These are phyloP conservation scores for Xestia sexstrigata DNA, from an alignment of 2,888 invertebrate genomes.

Conservation along the genomic window DNA sequence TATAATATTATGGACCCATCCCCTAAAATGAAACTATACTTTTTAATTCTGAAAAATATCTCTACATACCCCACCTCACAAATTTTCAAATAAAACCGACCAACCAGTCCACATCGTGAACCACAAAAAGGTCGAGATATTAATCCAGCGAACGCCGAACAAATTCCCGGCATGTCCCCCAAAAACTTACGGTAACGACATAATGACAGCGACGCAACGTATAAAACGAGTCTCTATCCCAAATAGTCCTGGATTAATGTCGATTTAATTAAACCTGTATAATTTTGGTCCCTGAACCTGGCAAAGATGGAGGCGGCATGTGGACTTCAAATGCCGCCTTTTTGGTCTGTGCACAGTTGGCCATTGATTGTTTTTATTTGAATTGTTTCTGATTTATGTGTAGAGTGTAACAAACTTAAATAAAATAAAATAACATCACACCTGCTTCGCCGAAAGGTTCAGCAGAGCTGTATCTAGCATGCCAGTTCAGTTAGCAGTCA, in stretches of 20 bases:
- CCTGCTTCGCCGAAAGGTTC: not conserved
- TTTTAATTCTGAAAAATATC: not conserved
- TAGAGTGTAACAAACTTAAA: not conserved
- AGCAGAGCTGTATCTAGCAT: not conserved
- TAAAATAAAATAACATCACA: not conserved
- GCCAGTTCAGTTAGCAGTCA: not conserved
- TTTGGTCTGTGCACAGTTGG: slow-evolving; percentile 20
- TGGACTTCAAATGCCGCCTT: not conserved
- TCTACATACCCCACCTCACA: slow-evolving; percentile 7
- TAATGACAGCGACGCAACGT: slow-evolving; percentile 85
- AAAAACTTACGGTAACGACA: slow-evolving; percentile 85
- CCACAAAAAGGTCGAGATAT: slow-evolving; percentile 69
- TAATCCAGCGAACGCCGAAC: slow-evolving; percentile 78
- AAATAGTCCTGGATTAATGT: slow-evolving; percentile 87
- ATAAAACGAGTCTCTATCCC: slow-evolving; percentile 83
- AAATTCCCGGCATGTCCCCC: slow-evolving; percentile 78
- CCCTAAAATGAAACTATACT: not conserved
- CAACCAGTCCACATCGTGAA: slow-evolving; percentile 39
- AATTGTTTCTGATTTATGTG: not conserved
- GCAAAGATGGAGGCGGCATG: slow-evolving; percentile 65
- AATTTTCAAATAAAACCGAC: slow-evolving; percentile 37
- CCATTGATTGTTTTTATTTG: not conserved
- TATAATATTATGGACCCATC: not conserved
- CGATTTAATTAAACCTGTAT: slow-evolving; percentile 90
- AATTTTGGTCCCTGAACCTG: slow-evolving; percentile 81